These are phyloP conservation scores for Leiothrix lutea DNA, from an alignment of 2,113 vertebrate species.

Conservation along the genomic window DNA sequence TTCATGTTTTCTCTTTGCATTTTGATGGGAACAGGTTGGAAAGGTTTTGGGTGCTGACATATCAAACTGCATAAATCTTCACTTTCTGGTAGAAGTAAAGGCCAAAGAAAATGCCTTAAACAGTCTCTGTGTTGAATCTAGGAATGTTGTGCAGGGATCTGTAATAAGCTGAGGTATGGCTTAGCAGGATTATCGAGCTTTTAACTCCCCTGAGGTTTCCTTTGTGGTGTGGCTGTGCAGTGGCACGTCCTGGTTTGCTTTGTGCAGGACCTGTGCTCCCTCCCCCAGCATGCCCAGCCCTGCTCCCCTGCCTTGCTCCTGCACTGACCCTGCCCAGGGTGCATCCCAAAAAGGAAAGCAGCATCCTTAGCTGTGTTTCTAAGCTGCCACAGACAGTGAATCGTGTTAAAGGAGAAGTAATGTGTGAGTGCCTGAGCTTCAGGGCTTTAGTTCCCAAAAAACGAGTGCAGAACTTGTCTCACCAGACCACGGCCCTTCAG, in stretches of 20 bases:
- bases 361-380: neutral
- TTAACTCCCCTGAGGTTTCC: neutral
- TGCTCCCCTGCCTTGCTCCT: neutral
- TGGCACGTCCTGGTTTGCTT: neutral
- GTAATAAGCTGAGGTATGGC: neutral
- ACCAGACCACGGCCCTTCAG: neutral
- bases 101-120: conserved; percentile 56
- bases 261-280: neutral
- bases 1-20: neutral
- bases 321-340: neutral
- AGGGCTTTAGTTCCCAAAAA: neutral
- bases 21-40: neutral
- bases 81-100: conserved; percentile 17
- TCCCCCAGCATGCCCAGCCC: neutral
- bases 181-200: neutral
- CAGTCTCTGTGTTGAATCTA: neutral
- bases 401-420: neutral
- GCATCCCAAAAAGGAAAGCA: neutral
- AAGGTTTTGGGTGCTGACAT: neutral
- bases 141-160: conserved; percentile 1
- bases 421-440: neutral
- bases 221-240: neutral
- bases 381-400: fast-evolving
- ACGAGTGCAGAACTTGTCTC: neutral
- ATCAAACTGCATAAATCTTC: neutral